phyloP scores from a whole-genome alignment of 2,888 invertebrate genomes.

The Gymnocheta viridis region DNA sequence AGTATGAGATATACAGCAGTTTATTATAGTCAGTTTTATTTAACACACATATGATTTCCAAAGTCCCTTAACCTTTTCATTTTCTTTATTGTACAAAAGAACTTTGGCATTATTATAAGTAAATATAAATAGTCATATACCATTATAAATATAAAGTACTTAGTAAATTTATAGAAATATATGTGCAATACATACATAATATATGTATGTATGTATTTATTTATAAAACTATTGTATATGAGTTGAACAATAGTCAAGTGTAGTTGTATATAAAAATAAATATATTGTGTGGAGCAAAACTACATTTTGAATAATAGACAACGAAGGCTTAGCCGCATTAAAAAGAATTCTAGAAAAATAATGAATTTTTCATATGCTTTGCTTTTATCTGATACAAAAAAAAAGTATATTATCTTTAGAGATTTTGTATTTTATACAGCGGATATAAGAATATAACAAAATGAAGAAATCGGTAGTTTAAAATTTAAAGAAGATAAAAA shows the following conservation, averaged over 20 bases:
- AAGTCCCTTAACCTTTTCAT: slow-evolving; percentile 40
- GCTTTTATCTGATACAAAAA: background rate
- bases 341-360: slow-evolving; percentile 19
- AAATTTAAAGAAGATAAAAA: background rate
- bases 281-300: slow-evolving; percentile 12
- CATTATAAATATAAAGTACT: slow-evolving; percentile 13
- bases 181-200: background rate
- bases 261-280: slow-evolving; percentile 27
- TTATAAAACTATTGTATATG: slow-evolving; percentile 24
- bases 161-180: slow-evolving; percentile 8
- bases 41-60: slow-evolving; percentile 37
- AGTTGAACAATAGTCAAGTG: slow-evolving; percentile 37
- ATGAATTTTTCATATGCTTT: background rate
- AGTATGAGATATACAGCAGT: background rate
- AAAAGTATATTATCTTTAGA: background rate
- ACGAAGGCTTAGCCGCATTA: slow-evolving; percentile 39
- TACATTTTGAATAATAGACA: slow-evolving; percentile 40
- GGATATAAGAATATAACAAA: background rate
- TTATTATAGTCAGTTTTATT: slow-evolving; percentile 20
- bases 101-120: slow-evolving; percentile 48
- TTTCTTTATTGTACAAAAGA: slow-evolving; percentile 41
- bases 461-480: background rate
- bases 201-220: background rate
- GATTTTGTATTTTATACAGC: background rate
- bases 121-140: slow-evolving; percentile 46